A percentile compares a stretch with the other conserved stretches of the same genome.
These are phyloP conservation scores for Grallaria varia DNA, from an alignment of 2,113 vertebrate species.

Conservation along the genomic window DNA sequence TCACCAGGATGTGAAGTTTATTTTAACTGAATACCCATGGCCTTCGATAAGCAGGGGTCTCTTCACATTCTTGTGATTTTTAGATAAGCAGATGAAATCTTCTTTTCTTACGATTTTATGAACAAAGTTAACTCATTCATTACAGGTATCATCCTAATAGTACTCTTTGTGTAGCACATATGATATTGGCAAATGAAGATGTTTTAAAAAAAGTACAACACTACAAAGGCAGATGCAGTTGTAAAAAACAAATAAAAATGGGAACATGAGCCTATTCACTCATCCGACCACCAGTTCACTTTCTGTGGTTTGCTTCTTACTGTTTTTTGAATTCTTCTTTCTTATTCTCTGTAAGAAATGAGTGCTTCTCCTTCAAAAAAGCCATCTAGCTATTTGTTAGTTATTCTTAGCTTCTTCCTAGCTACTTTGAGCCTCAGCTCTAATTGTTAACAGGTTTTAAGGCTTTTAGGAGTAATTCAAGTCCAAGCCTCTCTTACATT, in stretches of 20 bases:
- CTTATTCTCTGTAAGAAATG: background rate
- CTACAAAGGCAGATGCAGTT: background rate
- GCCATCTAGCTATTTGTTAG: background rate
- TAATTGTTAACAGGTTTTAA: background rate
- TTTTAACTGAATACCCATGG: too few species aligned
- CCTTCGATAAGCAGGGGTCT: too few species aligned
- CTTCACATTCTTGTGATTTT: too few species aligned
- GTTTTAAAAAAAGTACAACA: background rate
- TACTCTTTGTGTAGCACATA: background rate
- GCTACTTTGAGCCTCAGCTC: background rate
- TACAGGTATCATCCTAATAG: background rate
- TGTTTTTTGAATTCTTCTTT: background rate
- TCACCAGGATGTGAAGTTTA: too few species aligned
- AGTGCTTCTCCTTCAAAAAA: background rate
- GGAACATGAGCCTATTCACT: background rate
- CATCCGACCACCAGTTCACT: background rate
- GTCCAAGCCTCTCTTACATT: background rate
- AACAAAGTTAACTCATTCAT: too few species aligned
- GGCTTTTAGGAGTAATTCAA: background rate
- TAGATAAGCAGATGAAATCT: too few species aligned
- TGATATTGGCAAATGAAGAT: background rate
- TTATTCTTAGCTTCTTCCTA: background rate
- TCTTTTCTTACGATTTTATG: too few species aligned
- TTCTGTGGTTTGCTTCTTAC: background rate
- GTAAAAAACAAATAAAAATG: background rate